A percentile compares a stretch with the other conserved stretches of the same genome.
Evolutionary conservation across 30 jellyfish, hydroid and myxozoan species (phyloP).

Genomic region (Sanderia malayensis): DNA sequence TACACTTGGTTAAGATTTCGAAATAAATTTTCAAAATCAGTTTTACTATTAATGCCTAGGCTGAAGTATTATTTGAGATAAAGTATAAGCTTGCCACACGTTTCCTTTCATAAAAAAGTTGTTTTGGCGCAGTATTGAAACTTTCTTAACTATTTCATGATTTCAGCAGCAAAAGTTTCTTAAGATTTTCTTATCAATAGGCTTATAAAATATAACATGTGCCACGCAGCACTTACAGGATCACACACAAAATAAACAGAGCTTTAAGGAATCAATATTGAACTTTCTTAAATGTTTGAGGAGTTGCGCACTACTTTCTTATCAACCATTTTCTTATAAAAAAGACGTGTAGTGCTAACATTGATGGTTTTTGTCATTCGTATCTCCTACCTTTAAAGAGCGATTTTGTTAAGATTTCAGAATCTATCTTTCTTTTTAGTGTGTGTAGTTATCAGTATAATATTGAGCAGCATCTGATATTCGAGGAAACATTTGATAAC

Average conservation of each 20-base stretch:
- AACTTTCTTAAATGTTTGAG: not conserved
- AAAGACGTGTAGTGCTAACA: not conserved
- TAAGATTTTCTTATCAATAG: not conserved
- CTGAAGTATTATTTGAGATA: not conserved
- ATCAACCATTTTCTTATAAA: not conserved
- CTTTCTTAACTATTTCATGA: not conserved
- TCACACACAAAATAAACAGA: not conserved
- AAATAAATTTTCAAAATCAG: not conserved
- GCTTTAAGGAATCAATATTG: not conserved
- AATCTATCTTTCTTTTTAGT: too few relatives aligned
- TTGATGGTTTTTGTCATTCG: not conserved
- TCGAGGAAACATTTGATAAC: too few relatives aligned
- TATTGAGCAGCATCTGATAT: not conserved
- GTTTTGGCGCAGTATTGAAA: not conserved
- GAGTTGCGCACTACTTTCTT: conserved; percentile 1
- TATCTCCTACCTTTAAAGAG: not conserved
- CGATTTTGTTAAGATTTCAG: not conserved
- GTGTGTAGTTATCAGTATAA: too few relatives aligned
- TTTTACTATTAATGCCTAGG: not conserved
- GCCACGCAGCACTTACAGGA: not conserved
- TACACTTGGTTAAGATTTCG: too few relatives aligned
- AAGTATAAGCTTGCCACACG: not conserved
- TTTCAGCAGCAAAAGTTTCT: not conserved
- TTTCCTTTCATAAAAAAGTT: not conserved
- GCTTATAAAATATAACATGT: not conserved